phyloP scores from a whole-genome alignment of 2,113 vertebrate species.

The Rhizomys pruinosus region DNA sequence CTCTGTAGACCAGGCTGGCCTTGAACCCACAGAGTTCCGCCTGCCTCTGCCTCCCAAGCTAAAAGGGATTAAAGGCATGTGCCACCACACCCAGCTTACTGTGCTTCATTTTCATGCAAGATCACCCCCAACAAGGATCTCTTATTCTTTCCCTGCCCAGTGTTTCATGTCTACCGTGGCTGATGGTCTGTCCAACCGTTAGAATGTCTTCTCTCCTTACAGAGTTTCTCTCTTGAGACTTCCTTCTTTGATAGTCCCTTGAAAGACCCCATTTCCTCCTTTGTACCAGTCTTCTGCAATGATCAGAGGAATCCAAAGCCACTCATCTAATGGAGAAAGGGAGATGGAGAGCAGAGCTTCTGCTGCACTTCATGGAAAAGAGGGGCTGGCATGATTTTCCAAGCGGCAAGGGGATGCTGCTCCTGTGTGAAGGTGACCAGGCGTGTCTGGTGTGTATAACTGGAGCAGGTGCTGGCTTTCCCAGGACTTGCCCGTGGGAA shows the following conservation, averaged over 20 bases:
- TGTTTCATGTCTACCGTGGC: not conserved
- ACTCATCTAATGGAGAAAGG: not conserved
- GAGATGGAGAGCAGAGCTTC: not conserved
- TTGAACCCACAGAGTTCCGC: too few relatives aligned
- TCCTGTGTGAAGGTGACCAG: slow-evolving; percentile 34
- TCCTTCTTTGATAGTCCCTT: not conserved
- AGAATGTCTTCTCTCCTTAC: not conserved
- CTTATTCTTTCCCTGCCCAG: not conserved
- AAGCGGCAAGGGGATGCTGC: slow-evolving; percentile 5
- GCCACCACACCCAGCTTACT: too few relatives aligned
- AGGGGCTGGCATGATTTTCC: not conserved
- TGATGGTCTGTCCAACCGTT: not conserved
- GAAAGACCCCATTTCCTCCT: not conserved
- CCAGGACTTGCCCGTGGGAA: not conserved
- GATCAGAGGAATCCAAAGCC: not conserved
- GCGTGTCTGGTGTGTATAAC: not conserved
- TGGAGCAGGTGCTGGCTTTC: not conserved
- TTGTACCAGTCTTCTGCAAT: not conserved
- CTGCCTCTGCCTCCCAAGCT: too few relatives aligned
- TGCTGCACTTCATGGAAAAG: not conserved
- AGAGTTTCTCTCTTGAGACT: not conserved
- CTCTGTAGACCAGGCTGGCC: too few relatives aligned
- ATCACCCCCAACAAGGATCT: too few relatives aligned
- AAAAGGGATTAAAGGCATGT: too few relatives aligned
- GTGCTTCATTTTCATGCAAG: not conserved